Base-by-base conservation (phyloP, 2,797 vertebrate genomes). In the Alauda arvensis region DNA sequence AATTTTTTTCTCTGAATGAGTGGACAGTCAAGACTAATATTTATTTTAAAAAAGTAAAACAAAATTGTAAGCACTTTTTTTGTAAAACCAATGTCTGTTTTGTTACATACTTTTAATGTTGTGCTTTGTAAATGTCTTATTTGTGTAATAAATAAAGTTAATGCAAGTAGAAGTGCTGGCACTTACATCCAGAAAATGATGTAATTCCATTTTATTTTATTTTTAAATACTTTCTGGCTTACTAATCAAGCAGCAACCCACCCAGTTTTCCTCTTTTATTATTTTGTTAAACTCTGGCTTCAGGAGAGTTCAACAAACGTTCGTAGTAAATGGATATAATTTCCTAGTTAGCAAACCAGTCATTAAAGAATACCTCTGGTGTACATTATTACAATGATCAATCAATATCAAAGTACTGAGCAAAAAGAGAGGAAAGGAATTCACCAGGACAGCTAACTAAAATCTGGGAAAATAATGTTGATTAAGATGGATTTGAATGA, bases 61-160 rank as follows among this genome's bases (percentile, higher is more conserved):
- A 97, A 97, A 98, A 98, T 98, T 98, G 98, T 99, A 99, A 99
- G 99, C 99, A 99, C 99, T 99, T 99, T 99, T 99, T 97, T 97
- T 94, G 97, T 97, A 97, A 96, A 98, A 96, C 97, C 98, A 97
- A 97, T 96, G 97, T 99, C 98, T 98, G 98, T 98, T 99, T 98
- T 98, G 98, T 98, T 98, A 98, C 97, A 98, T 98, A 98, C 97
- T 98, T 98, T 98, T 97, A 98, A 96, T 97, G 97, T 98, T 97
- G 98, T 99, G 98, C 97, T 98, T 98, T 98, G 97, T 99, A 97
- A 97, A 98, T 98, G 98, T 98, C 97, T 97, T 97, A 97, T 98
- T 98, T 98, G 98, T 99, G 98, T 98, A 98, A 97, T 98, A 98
- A 98, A 98, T 98, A 98, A 98, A 99, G 98, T 98, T 98, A 96